These are phyloP conservation scores for Drosophila ustulata DNA, from an alignment of 2,888 invertebrate genomes.

Conservation along the genomic window DNA sequence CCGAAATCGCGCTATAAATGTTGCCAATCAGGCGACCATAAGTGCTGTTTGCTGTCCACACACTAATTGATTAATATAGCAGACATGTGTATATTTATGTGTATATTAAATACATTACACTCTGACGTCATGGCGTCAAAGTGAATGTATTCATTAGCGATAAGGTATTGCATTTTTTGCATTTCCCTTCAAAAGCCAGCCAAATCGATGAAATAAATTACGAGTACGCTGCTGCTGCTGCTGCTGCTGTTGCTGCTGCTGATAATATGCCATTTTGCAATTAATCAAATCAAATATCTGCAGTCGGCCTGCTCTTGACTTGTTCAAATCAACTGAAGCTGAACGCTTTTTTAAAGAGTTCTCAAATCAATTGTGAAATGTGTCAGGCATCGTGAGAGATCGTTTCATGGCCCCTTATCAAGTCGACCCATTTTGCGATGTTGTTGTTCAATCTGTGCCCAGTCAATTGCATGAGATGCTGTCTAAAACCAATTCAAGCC, in stretches of 20 bases:
- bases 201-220: background rate
- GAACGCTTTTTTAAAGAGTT: constrained; percentile 5
- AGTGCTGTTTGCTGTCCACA: constrained; percentile 71
- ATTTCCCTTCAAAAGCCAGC: too few relatives aligned
- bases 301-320: constrained; percentile 1
- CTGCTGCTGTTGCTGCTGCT: too few relatives aligned
- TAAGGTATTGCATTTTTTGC: constrained; percentile 8
- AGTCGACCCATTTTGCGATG: background rate
- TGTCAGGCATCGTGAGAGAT: background rate
- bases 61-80: constrained; percentile 71
- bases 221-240: background rate
- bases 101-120: constrained; percentile 11
- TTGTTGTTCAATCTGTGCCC: background rate
- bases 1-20: constrained; percentile 10
- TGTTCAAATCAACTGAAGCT: background rate
- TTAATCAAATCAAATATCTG: background rate
- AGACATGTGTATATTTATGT: constrained; percentile 56
- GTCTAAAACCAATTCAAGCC: constrained; percentile 25
- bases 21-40: constrained; percentile 67
- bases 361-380: constrained; percentile 16
- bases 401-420: constrained; percentile 14
- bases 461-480: constrained; percentile 37
- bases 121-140: constrained; percentile 25
- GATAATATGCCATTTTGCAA: constrained; percentile 1
- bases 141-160: constrained; percentile 38